Evolutionary conservation across 2,888 invertebrate species (phyloP).

Genomic region (Lasioglossum leucozonium): DNA sequence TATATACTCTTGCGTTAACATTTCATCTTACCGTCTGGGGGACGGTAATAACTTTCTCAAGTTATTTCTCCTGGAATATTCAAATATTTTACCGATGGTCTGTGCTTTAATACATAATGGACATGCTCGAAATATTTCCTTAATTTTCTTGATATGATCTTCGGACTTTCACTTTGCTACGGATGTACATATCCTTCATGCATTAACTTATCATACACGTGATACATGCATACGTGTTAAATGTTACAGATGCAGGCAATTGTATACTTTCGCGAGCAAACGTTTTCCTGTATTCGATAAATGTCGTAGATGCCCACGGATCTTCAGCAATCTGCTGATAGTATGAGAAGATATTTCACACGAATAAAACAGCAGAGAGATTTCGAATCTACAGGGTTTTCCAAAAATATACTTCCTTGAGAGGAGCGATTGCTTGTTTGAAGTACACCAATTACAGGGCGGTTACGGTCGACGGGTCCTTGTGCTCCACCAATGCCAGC

Average conservation of each 20-base stretch:
- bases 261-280: background rate
- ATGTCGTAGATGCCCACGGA: too few relatives aligned
- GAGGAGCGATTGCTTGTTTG: too few relatives aligned
- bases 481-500: too few relatives aligned
- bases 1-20: background rate
- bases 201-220: background rate
- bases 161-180: background rate
- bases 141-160: background rate
- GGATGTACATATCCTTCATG: background rate
- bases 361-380: background rate
- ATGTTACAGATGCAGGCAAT: background rate
- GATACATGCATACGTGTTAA: background rate
- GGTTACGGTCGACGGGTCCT: too few relatives aligned
- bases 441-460: too few relatives aligned
- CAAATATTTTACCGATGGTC: background rate
- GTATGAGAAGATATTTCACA: background rate
- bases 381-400: background rate
- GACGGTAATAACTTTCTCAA: background rate
- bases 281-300: background rate
- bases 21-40: background rate
- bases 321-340: background rate
- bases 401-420: too few relatives aligned
- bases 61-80: background rate
- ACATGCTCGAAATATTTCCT: constrained; percentile 1
- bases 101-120: background rate